Evolutionary conservation across 2,797 vertebrate genomes (phyloP), one percentile per base, ranked within the genome.

Genomic region (Pangasius larnaudii): DNA sequence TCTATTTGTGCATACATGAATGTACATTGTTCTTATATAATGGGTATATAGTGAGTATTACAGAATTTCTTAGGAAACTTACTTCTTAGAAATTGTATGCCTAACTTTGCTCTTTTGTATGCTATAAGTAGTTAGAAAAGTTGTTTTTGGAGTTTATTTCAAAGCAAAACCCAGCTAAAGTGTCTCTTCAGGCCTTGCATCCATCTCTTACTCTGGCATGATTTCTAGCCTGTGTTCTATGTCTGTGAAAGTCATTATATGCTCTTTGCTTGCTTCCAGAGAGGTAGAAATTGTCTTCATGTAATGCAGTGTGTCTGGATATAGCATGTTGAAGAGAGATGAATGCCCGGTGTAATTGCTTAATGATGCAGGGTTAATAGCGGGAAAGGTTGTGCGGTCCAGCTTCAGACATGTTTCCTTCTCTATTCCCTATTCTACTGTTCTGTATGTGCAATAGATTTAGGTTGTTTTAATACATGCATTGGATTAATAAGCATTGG

Each of bases 231-330:
- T 89, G 39, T 49, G 39, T 46, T 82, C 14, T 11, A 8, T 8
- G 46, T 86, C 95, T 94, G 93, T 90, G 86, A 93, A 95, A 95
- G 92, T 93, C 92, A 90, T 94, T 87, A 83, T 58, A 53, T 88
- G 65, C 18, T 33, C 46, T 4, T 46, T 51, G 27, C 87, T 49
- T 30, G 83, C 85, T 83, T 89, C 83, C 87, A 89, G 24, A 2
- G 61, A 81, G 91, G 93, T 91, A 93, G 92, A 93, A 92, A 94
- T 92, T 90, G 91, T 94, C 93, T 94, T 92, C 91, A 86, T 84
- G 78, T 84, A 82, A 63, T 8, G 6, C 6, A 61, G 61, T 53
- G 16, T 82, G 51, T 42, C 36, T 86, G 69, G 22, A 71, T 87
- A 42, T 5, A 58, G 51, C 24, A 46, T n/a, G 19, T 46, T 51